phyloP scores from a whole-genome alignment of 2,888 invertebrate species.

The Mellilla xanthometata region DNA sequence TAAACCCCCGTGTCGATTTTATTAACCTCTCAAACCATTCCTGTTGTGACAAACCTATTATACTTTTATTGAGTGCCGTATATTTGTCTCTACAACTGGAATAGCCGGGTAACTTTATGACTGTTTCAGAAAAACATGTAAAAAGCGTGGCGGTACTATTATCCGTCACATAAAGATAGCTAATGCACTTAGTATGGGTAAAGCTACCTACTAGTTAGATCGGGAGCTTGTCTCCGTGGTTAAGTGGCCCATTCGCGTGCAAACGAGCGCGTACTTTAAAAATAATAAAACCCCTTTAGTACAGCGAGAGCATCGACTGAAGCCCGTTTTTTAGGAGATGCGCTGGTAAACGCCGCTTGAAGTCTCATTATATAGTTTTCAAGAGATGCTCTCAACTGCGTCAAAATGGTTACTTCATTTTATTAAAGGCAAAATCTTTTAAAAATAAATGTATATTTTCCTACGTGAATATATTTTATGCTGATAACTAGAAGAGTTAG shows the following conservation, averaged over 20 bases:
- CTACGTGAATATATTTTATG: too few relatives aligned
- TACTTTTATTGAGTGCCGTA: conserved; percentile 42
- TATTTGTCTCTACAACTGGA: conserved; percentile 39
- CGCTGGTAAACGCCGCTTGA: conserved; percentile 22
- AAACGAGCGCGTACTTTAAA: conserved; percentile 81
- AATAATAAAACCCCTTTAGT: conserved; percentile 77
- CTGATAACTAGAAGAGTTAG: too few relatives aligned
- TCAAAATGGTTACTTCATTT: not conserved
- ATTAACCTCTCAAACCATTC: conserved; percentile 45
- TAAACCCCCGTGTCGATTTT: conserved; percentile 56
- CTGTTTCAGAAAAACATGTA: conserved; percentile 60
- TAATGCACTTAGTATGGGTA: conserved; percentile 67
- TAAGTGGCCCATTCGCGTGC: conserved; percentile 83
- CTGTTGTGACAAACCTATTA: conserved; percentile 46
- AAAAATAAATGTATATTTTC: too few relatives aligned
- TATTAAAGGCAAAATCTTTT: too few relatives aligned
- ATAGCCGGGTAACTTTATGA: conserved; percentile 42
- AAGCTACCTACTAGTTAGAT: conserved; percentile 47
- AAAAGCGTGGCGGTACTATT: conserved; percentile 77
- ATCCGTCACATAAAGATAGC: conserved; percentile 69
- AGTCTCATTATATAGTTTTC: conserved; percentile 25
- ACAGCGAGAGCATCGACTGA: conserved; percentile 37
- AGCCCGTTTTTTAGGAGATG: conserved; percentile 25
- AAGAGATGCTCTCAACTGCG: conserved; percentile 23
- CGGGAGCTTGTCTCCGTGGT: conserved; percentile 72